Conservation (phyloP, 1,140 invertebrate species). For the Rhopalosiphum padi region DNA sequence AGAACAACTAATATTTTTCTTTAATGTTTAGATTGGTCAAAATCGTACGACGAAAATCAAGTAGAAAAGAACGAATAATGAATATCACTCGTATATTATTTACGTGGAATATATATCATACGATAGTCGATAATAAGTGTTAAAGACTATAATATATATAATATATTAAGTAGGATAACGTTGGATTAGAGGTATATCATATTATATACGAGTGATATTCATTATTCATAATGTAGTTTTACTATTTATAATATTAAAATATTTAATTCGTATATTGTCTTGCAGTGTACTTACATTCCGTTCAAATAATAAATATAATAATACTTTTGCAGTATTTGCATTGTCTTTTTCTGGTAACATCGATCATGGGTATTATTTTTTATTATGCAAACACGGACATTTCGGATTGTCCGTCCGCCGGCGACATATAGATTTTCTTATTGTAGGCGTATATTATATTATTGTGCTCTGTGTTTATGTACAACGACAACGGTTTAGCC, state of each 20-base stretch:
- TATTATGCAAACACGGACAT: background rate
- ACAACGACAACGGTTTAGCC: background rate
- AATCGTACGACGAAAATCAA: background rate
- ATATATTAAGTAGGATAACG: background rate
- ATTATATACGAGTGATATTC: too few relatives aligned
- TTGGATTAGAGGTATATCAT: too few relatives aligned
- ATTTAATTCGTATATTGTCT: background rate
- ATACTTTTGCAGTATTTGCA: background rate
- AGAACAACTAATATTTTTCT: background rate
- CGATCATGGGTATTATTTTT: background rate
- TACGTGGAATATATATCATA: background rate
- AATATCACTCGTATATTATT: background rate
- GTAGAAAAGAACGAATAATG: background rate
- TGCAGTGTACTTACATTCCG: background rate
- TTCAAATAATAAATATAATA: background rate
- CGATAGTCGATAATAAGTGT: background rate
- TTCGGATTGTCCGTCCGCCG: background rate
- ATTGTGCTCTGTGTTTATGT: background rate
- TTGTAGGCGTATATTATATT: background rate
- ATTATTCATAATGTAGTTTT: background rate
- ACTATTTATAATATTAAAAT: background rate
- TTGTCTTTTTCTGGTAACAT: background rate
- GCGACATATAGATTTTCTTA: background rate
- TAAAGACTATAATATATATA: background rate
- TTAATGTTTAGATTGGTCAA: background rate